Percentiles rank a stretch among this genome's conserved stretches.
Conservation (phyloP, 2,888 invertebrate genomes). For the Drosophila sordidapex region DNA sequence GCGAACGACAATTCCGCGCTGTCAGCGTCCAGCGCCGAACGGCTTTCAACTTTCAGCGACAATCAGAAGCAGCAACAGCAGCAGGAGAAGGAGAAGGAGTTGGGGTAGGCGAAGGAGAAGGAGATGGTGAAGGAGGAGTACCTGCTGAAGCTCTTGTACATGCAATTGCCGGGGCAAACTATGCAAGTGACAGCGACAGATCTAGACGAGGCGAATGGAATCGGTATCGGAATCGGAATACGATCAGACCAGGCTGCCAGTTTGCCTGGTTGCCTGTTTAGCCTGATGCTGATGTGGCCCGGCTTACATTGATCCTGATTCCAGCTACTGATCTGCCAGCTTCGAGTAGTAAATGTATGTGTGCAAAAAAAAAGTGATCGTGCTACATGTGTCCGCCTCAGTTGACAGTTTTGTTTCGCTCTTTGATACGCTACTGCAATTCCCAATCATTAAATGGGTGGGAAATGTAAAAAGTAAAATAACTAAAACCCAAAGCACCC, state of each 20-base stretch:
- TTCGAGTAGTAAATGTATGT: constrained; percentile 21
- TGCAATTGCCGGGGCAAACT: constrained; percentile 80
- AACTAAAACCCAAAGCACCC: constrained; percentile 31
- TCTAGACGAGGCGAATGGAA: constrained; percentile 72
- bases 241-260: constrained; percentile 33
- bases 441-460: constrained; percentile 64
- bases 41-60: constrained; percentile 77
- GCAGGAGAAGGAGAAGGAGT: constrained; percentile 15
- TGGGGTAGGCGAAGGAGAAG: not conserved
- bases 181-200: constrained; percentile 81
- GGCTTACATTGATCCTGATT: constrained; percentile 78
- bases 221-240: constrained; percentile 43
- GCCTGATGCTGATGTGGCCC: constrained; percentile 28
- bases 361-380: constrained; percentile 64
- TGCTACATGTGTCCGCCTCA: constrained; percentile 75
- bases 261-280: constrained; percentile 16
- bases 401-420: constrained; percentile 81
- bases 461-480: constrained; percentile 33
- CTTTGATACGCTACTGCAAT: constrained; percentile 65
- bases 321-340: constrained; percentile 72
- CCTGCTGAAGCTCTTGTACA: constrained; percentile 59
- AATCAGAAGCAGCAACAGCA: constrained; percentile 44
- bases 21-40: constrained; percentile 72
- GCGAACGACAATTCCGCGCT: constrained; percentile 81
- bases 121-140: not conserved